Percentiles rank a stretch among this genome's conserved stretches.
These are phyloP conservation scores for Cisticola juncidis DNA, from an alignment of 2,113 vertebrate species.

Conservation along the genomic window DNA sequence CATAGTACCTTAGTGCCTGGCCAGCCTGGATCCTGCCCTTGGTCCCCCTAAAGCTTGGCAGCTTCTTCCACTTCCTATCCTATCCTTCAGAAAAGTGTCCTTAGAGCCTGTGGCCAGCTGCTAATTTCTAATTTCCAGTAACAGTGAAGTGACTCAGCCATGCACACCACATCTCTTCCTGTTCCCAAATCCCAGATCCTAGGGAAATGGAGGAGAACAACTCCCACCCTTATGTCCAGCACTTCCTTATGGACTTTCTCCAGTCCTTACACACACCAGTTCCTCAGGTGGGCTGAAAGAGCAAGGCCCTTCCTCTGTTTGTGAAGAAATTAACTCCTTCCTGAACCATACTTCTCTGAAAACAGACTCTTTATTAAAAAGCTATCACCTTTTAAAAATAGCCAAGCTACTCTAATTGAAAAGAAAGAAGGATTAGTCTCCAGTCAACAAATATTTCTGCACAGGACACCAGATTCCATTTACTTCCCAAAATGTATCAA, in stretches of 20 bases:
- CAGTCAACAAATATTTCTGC: neutral
- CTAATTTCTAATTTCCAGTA: neutral
- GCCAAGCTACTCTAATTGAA: neutral
- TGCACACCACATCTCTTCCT: neutral
- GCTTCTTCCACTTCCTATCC: neutral
- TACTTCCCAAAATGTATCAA: neutral
- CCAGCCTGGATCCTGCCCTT: neutral
- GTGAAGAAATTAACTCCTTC: neutral
- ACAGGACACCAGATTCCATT: neutral
- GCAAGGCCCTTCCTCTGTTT: neutral
- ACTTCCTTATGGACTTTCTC: neutral
- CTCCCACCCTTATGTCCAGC: neutral
- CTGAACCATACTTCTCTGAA: neutral
- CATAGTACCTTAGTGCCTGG: accelerated
- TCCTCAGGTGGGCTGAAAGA: neutral
- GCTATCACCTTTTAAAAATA: neutral
- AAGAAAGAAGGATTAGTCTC: neutral
- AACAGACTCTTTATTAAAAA: neutral
- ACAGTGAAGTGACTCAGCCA: neutral
- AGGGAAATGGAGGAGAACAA: neutral
- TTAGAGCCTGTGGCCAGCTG: neutral
- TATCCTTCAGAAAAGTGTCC: neutral
- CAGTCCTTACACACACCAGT: neutral
- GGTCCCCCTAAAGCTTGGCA: neutral
- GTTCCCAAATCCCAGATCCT: neutral